Base-by-base conservation (phyloP, 2,888 invertebrate species). In the Nomada fucata region DNA sequence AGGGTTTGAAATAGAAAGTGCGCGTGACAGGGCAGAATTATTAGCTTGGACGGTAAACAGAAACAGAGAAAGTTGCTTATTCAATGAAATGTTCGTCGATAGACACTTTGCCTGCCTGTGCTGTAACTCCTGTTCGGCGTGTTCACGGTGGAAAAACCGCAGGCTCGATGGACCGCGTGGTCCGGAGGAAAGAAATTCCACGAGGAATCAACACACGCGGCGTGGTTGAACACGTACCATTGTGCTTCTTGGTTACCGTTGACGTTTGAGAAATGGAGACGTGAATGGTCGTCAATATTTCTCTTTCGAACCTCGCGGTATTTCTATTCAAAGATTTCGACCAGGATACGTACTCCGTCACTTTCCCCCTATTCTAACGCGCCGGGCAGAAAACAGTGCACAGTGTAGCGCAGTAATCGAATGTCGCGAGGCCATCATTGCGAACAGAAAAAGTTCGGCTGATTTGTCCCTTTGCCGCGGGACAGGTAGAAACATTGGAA, bases 1-100 rank as follows among this genome's bases (percentile, higher is more conserved):
- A 50, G 5, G 11, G 36, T 36, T 50, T 29, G 2, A 20, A 50
- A 23, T 59, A 52, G 70, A 61, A 61, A 61, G 60, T n/a, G 47
- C 47, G 7, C 11, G 60, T 4, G 53, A 4, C 18, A 55, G 26
- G 20, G 55, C 4, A 47, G 20, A 57, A 11, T 72, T 55, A 63
- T 50, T 44, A 18, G n/a, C 70, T 18, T 29, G n/a, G 64, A 57
- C 57, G 59, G 73, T 55, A 20, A 53, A 63, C 55, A 64, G 7
- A 73, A 36, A 26, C 57, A 18, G 73, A 57, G 73, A 73, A 73
- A 73, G 73, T 47, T 65, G 73, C 44, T 57, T 73, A 47, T 73
- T 73, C 55, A 29, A 64, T 55, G 44, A 55, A 60, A 55, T 44
- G 55, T 29, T 64, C 44, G 18, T 29, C 44, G 15, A 29, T 36